Evolutionary conservation across 2,797 vertebrate species (phyloP), one percentile per base, ranked within the genome.

Genomic region (Tokudaia tokunoshimensis): DNA sequence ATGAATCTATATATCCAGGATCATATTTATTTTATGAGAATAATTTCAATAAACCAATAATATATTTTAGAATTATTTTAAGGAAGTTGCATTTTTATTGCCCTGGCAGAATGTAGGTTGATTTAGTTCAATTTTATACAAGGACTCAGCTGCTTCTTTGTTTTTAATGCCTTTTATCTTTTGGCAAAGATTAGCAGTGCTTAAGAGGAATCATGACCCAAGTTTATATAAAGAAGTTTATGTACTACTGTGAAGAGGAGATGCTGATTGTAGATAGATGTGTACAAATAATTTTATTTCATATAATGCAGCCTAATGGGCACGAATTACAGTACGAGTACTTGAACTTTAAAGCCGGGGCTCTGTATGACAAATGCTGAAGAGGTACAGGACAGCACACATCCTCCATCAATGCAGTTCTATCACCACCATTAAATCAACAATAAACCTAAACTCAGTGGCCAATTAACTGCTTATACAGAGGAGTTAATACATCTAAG

Each of bases 251-350:
- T 98, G 95, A 97, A 97, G 92, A 93, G 97, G 96, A 98, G 89
- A 96, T 98, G 95, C 97, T 98, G 98, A 98, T 98, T 98, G 98
- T 97, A 79, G 93, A 91, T 94, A 96, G 97, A 98, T 97, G 89
- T 97, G 86, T 93, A 97, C 98, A 98, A 97, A 96, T 98, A 97
- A 93, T 98, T 98, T 95, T 97, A 97, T 98, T 98, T 98, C 95
- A 96, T 98, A 93, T 96, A 98, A 85, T 76, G 4, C 94, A 95
- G 91, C 96, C 94, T 97, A 94, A 96, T 97, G 97, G 97, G 93
- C 94, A 86, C 98, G 98, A 97, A 98, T 98, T 98, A 98, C 79
- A 91, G 89, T 97, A 97, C 90, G 98, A 98, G 96, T 98, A 92
- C 95, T 97, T 96, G 97, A 95, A 97, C 80, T 98, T 94, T 88